phyloP scores from a whole-genome alignment of 1,140 invertebrate genomes.

The Pemphigus obesinymphae region DNA sequence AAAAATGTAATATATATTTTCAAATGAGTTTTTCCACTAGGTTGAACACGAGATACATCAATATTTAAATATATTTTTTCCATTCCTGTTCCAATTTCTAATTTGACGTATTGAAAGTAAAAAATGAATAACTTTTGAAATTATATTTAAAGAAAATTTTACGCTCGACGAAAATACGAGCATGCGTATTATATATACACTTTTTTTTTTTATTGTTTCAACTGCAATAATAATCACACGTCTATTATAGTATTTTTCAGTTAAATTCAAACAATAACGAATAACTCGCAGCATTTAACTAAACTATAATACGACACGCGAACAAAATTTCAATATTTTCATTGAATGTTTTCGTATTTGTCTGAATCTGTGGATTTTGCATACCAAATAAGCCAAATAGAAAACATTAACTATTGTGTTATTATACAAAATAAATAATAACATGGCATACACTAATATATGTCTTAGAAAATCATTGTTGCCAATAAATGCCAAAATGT shows the following conservation, averaged over 20 bases:
- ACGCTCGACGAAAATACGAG: no score
- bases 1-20: not conserved
- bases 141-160: not conserved
- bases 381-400: not conserved
- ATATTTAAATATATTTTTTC: not conserved
- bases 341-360: no score
- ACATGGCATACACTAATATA: not conserved
- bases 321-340: no score
- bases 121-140: not conserved
- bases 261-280: no score
- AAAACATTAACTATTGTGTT: slow-evolving; percentile 9
- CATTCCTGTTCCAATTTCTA: not conserved
- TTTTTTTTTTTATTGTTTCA: no score
- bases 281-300: no score
- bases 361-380: not conserved
- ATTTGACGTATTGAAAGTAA: not conserved
- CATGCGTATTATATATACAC: no score
- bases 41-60: not conserved
- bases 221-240: no score
- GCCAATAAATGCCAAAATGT: not conserved
- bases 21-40: not conserved
- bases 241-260: no score
- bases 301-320: no score
- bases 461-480: not conserved
- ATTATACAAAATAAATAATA: not conserved